phyloP scores from a whole-genome alignment of 37 sponge, comb jelly and placozoan species.

The Axinella damicornis region DNA sequence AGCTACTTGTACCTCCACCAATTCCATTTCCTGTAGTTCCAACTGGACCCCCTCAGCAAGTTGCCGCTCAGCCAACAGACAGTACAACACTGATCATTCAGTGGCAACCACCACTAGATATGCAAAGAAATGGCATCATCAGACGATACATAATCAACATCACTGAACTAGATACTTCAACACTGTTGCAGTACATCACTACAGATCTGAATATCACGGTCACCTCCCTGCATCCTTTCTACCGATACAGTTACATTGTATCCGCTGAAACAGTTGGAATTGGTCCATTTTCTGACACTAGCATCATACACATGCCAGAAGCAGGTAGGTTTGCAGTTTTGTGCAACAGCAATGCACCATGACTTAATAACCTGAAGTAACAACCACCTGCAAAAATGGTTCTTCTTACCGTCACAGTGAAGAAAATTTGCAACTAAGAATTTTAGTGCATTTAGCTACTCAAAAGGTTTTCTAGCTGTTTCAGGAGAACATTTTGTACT shows the following conservation, averaged over 20 bases:
- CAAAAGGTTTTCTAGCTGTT: no score
- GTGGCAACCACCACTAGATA: background rate
- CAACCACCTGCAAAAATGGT: no score
- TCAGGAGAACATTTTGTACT: no score
- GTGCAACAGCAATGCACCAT: no score
- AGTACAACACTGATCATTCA: background rate
- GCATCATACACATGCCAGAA: slow-evolving; percentile 46
- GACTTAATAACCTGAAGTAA: no score
- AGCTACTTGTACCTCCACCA: no score
- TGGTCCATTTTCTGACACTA: slow-evolving; percentile 3
- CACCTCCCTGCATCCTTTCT: background rate
- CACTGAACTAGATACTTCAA: slow-evolving; percentile 50
- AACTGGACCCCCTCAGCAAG: background rate
- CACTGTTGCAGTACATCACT: background rate
- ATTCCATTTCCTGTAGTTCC: background rate
- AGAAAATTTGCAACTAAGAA: no score
- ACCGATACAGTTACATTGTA: background rate
- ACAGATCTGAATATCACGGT: background rate
- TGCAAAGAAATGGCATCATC: slow-evolving; percentile 35
- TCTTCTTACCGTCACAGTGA: no score
- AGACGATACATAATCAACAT: slow-evolving; percentile 33
- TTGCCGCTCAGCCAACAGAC: background rate
- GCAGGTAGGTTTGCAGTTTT: background rate
- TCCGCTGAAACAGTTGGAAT: slow-evolving; percentile 4
- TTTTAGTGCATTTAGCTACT: no score